Evolutionary conservation across 2,797 vertebrate genomes (phyloP).

Genomic region (Helarctos malayanus): DNA sequence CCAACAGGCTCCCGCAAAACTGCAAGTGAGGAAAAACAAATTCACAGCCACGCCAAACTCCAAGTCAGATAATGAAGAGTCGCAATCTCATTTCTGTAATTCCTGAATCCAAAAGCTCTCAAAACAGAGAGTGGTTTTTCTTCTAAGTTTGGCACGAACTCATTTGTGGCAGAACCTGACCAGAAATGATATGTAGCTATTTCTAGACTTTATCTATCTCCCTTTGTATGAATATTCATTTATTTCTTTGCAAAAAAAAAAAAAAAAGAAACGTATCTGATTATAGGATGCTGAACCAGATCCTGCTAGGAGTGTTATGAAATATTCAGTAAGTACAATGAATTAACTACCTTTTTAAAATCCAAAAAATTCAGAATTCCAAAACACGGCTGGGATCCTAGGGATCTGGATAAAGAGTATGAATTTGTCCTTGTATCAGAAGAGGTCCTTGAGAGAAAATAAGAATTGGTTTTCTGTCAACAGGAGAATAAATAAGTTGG

Average conservation of each 20-base stretch:
- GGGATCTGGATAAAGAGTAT: not conserved
- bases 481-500: not conserved
- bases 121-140: not conserved
- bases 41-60: conserved; percentile 23
- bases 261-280: not conserved
- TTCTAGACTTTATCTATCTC: not conserved
- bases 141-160: not conserved
- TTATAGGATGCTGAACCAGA: not conserved
- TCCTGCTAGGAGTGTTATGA: not conserved
- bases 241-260: conserved; percentile 2
- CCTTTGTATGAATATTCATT: not conserved
- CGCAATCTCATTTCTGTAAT: not conserved
- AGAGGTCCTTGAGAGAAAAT: not conserved
- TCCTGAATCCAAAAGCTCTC: not conserved
- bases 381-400: not conserved
- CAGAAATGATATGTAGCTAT: not conserved
- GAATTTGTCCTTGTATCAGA: not conserved
- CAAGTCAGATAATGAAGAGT: not conserved
- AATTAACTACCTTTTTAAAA: not conserved
- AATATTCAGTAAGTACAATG: not conserved
- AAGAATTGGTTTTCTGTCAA: not conserved
- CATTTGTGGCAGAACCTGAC: not conserved
- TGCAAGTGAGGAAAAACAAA: conserved; percentile 5
- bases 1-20: not conserved
- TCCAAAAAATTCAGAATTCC: not conserved